Conservation (phyloP, 2,113 vertebrate species). For the Tor tambroides region DNA sequence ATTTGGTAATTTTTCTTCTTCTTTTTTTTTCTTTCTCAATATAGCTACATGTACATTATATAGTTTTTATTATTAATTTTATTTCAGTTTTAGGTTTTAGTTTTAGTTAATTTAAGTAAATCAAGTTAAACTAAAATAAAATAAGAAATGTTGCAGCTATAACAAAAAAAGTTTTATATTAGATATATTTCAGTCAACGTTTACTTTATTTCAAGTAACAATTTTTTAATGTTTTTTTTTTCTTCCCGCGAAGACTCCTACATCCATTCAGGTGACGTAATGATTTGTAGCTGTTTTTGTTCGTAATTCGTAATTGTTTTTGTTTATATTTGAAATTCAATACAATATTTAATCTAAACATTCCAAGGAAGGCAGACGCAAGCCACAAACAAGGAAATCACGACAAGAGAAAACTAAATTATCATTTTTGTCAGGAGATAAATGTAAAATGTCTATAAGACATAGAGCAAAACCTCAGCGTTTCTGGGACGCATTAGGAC, state of each 20-base stretch:
- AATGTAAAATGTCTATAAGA: background rate
- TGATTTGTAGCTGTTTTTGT: background rate
- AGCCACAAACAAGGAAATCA: background rate
- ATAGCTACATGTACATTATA: no score
- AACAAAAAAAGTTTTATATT: no score
- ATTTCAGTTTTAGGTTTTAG: no score
- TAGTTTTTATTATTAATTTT: no score
- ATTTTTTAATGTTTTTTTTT: no score
- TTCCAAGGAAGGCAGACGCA: background rate
- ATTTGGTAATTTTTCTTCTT: no score
- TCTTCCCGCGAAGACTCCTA: background rate
- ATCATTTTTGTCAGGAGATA: background rate
- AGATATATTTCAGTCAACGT: background rate
- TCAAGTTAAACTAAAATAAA: no score
- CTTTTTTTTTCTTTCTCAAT: no score
- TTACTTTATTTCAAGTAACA: background rate
- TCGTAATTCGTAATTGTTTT: slow-evolving; percentile 17
- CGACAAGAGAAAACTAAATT: background rate
- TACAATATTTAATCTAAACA: background rate
- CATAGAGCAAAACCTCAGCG: background rate
- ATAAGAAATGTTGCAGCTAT: no score
- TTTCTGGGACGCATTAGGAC: slow-evolving; percentile 66
- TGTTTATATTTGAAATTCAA: slow-evolving; percentile 17
- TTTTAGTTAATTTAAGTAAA: no score
- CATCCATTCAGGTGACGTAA: background rate